Base-by-base conservation (phyloP, 2,113 vertebrate species). In the Microtus richardsoni region DNA sequence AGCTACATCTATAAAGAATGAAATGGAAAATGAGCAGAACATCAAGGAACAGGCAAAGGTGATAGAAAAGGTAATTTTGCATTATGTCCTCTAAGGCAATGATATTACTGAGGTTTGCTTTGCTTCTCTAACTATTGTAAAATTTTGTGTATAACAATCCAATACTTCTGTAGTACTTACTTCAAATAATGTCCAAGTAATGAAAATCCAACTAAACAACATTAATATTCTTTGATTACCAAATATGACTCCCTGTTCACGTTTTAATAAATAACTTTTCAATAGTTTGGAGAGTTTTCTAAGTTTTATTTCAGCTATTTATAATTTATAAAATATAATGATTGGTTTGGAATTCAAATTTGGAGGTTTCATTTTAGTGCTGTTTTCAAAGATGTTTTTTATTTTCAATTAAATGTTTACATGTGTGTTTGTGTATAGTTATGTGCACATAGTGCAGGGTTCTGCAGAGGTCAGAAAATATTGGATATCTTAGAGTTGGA, bases 311-410 rank as follows among this genome's bases (percentile, higher is more conserved):
- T 95, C 47, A 58, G 1, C 4, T 0, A 0, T 64, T 79, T 84
- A 36, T 0, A 2, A 58, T 71, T 73, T 95, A 54, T 8, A 60
- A 92, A 62, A 95, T 39, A 41, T 0, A 24, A 39, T 54, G 28
- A 9, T 90, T 0, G n/a, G 68, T 24, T 92, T 36, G 89, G 7
- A 44, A 68, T 85, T 93, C 39, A 83, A 96, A 80, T 84, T 54
- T n/a, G 62, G 7, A 41, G 9, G 62, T 54, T 12, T 80, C 68
- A 4, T 13, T 85, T 82, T 77, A n/a, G 41, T 30, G 21, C 5
- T n/a, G n/a, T 39, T 68, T 71, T 86, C 41, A 7, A 86, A 36
- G 2, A 49, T 64, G 36, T 47, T 22, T 64, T 49, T 86, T 22
- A 14, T 24, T 86, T 86, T 70, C 11, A 44, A 44, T 44, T 44